Conservation (phyloP, 1,140 invertebrate species). For the Reticulitermes speratus region DNA sequence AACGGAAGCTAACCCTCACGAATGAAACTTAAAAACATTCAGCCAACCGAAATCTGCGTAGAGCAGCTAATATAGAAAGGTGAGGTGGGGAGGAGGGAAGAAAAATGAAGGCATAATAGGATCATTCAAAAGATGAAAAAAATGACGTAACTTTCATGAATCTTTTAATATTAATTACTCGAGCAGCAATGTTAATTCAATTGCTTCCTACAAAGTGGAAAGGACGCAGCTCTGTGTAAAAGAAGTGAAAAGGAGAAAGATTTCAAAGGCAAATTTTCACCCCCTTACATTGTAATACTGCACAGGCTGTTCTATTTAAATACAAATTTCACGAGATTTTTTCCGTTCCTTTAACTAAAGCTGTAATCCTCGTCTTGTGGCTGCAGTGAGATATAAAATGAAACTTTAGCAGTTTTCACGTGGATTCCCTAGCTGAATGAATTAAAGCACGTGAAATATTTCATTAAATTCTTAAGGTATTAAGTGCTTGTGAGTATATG, state of each 20-base stretch:
- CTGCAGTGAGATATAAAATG: too few relatives aligned
- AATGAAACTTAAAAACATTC: background rate
- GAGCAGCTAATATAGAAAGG: background rate
- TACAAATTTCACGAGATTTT: background rate
- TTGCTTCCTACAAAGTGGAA: background rate
- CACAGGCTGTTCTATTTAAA: background rate
- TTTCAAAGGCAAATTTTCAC: conserved; percentile 8
- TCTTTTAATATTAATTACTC: conserved; percentile 16
- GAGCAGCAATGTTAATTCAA: conserved; percentile 6
- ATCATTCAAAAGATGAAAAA: conserved; percentile 4
- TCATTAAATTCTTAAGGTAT: too few relatives aligned
- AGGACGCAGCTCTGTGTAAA: background rate
- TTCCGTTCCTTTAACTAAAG: too few relatives aligned
- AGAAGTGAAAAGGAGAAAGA: background rate
- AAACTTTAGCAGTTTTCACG: too few relatives aligned
- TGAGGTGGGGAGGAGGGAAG: background rate
- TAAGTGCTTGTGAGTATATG: too few relatives aligned
- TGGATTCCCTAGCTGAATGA: too few relatives aligned
- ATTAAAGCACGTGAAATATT: too few relatives aligned
- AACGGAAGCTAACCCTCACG: background rate
- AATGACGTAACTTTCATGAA: conserved; percentile 13
- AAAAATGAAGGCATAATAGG: background rate
- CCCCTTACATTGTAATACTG: background rate
- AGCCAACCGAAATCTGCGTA: background rate
- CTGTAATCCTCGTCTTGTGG: too few relatives aligned